Evolutionary conservation across 1,140 invertebrate species (phyloP).

Genomic region (Pogonomyrmex californicus): DNA sequence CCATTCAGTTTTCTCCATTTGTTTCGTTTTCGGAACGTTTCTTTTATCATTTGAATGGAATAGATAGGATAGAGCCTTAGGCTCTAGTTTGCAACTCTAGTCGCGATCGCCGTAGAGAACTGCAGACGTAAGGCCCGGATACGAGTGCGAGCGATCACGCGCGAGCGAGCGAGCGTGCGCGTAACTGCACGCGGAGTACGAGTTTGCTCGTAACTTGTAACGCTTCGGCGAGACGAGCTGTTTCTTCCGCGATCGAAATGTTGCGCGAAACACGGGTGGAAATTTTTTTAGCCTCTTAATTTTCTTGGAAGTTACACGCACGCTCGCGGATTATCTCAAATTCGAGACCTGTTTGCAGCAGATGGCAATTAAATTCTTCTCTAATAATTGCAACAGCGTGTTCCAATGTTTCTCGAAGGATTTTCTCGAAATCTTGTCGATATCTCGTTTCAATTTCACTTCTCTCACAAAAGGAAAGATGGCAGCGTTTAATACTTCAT

Average conservation of each 20-base stretch:
- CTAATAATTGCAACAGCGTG: background rate
- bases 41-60: background rate
- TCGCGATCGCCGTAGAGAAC: slow-evolving; percentile 5
- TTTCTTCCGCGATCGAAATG: slow-evolving; percentile 66
- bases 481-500: background rate
- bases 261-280: slow-evolving; percentile 32
- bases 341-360: background rate
- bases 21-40: background rate
- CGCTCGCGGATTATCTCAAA: background rate
- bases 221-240: slow-evolving; percentile 48
- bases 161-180: slow-evolving; percentile 20
- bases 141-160: slow-evolving; percentile 28
- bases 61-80: background rate
- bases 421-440: background rate
- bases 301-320: background rate
- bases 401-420: background rate
- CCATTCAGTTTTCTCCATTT: background rate
- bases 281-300: slow-evolving; percentile 8
- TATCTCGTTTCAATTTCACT: background rate
- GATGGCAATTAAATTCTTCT: background rate
- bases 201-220: slow-evolving; percentile 55
- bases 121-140: slow-evolving; percentile 25
- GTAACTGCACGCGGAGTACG: slow-evolving; percentile 26
- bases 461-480: background rate
- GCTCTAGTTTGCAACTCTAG: background rate